Conservation (phyloP, 2,888 invertebrate genomes). For the Sceliomorpha sp. region DNA sequence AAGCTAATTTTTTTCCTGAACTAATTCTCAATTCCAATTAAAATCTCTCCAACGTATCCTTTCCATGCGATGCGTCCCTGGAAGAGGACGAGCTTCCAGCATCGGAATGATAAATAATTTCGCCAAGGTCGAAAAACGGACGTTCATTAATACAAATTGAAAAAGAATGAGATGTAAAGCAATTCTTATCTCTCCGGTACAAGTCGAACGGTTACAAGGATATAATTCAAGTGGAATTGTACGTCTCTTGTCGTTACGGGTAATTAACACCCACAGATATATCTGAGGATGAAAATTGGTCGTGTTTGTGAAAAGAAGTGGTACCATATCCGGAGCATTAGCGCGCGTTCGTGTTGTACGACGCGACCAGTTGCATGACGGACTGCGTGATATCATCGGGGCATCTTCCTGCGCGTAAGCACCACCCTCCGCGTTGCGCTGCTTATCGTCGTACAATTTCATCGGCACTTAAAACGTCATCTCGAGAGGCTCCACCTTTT, state of each 20-base stretch:
- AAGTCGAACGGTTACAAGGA: slow-evolving; percentile 40
- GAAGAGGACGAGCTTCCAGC: too few relatives aligned
- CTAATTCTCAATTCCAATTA: too few relatives aligned
- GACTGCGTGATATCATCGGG: slow-evolving; percentile 50
- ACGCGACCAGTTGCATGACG: slow-evolving; percentile 49
- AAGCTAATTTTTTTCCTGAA: too few relatives aligned
- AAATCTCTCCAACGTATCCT: too few relatives aligned
- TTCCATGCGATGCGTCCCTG: too few relatives aligned
- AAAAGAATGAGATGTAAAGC: slow-evolving; percentile 44
- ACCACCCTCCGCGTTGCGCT: slow-evolving; percentile 6
- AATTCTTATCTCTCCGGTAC: slow-evolving; percentile 40
- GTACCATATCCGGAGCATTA: slow-evolving; percentile 51
- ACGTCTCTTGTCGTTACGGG: slow-evolving; percentile 37
- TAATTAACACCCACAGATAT: slow-evolving; percentile 53
- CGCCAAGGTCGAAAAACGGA: slow-evolving; percentile 29
- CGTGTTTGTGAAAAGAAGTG: slow-evolving; percentile 55
- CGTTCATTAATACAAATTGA: slow-evolving; percentile 14
- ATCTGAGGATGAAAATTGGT: slow-evolving; percentile 54
- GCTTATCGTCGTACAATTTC: slow-evolving; percentile 28
- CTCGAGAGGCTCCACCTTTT: slow-evolving; percentile 70
- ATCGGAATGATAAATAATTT: too few relatives aligned
- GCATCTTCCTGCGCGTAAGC: slow-evolving; percentile 41
- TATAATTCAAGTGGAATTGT: slow-evolving; percentile 10
- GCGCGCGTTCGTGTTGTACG: slow-evolving; percentile 48
- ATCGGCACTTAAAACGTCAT: slow-evolving; percentile 76